Evolutionary conservation across 2,888 invertebrate species (phyloP).

Genomic region (Rotaria sp.): DNA sequence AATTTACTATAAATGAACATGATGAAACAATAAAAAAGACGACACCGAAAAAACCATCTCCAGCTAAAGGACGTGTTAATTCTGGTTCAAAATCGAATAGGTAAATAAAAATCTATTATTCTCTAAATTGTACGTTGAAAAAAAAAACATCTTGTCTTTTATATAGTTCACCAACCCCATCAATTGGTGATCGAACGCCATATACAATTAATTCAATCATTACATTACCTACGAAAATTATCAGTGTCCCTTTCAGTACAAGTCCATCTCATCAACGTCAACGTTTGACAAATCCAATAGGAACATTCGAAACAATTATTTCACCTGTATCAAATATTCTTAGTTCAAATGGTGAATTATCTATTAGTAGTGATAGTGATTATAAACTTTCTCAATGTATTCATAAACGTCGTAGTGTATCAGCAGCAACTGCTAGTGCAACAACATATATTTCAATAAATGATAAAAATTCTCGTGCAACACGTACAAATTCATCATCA

Average conservation of each 20-base stretch:
- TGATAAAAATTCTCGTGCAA: background rate
- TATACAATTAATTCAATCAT: slow-evolving; percentile 17
- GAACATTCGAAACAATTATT: background rate
- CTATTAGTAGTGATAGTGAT: background rate
- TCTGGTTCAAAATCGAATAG: background rate
- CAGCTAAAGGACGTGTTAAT: background rate
- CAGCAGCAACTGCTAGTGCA: slow-evolving; percentile 5
- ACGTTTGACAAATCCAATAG: background rate
- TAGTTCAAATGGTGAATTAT: background rate
- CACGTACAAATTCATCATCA: background rate
- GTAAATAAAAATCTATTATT: background rate
- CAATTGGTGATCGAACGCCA: background rate
- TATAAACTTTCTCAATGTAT: background rate
- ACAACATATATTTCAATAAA: background rate
- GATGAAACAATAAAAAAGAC: background rate
- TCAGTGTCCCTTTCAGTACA: no score
- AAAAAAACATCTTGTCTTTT: background rate
- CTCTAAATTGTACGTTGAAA: no score
- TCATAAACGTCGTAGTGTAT: slow-evolving; percentile 21
- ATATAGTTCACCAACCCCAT: background rate
- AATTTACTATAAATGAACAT: background rate
- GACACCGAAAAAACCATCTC: background rate
- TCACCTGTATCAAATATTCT: slow-evolving; percentile 29
- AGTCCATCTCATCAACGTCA: background rate
- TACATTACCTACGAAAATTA: background rate